Evolutionary conservation across 2,113 vertebrate genomes (phyloP), one percentile per base, ranked within the genome.

Genomic region (Scatophagus argus): DNA sequence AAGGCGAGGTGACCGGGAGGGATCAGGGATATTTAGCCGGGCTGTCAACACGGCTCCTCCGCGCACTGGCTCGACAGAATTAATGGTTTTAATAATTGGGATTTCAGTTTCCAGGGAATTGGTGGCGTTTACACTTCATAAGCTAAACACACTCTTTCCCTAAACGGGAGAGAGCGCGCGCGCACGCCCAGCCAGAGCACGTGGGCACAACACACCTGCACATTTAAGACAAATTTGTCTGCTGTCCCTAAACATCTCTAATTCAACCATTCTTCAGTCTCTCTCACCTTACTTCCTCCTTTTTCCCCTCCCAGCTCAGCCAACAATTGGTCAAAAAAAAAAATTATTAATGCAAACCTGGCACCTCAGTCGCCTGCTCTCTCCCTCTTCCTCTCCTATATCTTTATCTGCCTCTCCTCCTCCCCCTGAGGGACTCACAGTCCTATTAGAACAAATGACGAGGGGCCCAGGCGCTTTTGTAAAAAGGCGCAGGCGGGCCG

Each of bases 21-120:
- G 96, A 97, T 97, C 95, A 93, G 95, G 95, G 96, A 97, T 97
- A 97, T 98, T 98, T 97, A 98, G 97, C 95, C 96, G 96, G 95
- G 95, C 97, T 97, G 97, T 97, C 97, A 97, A 95, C 96, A 95
- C 94, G 92, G 95, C 96, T 96, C 95, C 95, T 94, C 90, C 75
- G 94, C 68, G 95, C 96, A 90, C 94, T 90, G 94, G 91, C 95
- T 95, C 95, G 76, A 93, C 95, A 95, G 96, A 98, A 98, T 97
- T 96, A 97, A 98, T 97, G 97, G 94, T 96, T 98, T 99, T 98
- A 97, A 98, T 98, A 97, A 98, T 97, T 97, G 97, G 96, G 96
- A 96, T 96, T 97, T 96, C 94, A 95, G 94, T 96, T 96, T 96
- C 96, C 93, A 92, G 94, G 96, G 96, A 96, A 96, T 96, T 94